Evolutionary conservation across 2,797 vertebrate species (phyloP).

Genomic region (Oreortyx pictus): DNA sequence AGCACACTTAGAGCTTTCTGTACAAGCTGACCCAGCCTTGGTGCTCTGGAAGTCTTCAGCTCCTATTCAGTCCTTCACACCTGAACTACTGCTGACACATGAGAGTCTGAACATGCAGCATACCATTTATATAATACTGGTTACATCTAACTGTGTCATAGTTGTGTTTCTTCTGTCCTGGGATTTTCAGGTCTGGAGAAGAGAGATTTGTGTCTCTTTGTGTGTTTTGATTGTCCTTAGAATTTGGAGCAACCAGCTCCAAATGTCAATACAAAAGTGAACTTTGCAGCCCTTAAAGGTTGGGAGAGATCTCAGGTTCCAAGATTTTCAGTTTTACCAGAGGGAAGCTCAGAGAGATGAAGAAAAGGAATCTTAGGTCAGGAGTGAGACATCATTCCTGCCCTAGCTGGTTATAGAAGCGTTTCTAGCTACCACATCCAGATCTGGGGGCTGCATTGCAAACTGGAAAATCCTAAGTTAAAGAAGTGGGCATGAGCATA

Average conservation of each 20-base stretch:
- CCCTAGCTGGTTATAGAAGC: too few relatives aligned
- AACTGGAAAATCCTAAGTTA: neutral
- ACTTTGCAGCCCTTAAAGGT: neutral
- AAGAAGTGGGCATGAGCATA: neutral
- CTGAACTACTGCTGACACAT: neutral
- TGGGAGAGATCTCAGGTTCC: neutral
- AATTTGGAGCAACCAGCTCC: neutral
- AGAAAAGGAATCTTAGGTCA: neutral
- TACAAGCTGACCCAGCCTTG: rapidly evolving
- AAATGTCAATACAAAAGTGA: neutral
- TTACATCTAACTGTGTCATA: neutral
- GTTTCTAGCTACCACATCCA: neutral
- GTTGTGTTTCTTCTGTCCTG: neutral
- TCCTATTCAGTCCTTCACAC: rapidly evolving
- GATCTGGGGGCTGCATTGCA: neutral
- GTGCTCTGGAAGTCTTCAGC: neutral
- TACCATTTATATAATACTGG: neutral
- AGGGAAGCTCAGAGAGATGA: neutral
- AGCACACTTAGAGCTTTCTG: neutral
- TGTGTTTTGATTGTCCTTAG: neutral
- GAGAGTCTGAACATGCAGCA: rapidly evolving
- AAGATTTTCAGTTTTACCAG: neutral
- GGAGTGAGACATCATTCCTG: neutral
- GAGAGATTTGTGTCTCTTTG: neutral
- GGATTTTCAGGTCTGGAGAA: neutral